Evolutionary conservation across 2,888 invertebrate genomes (phyloP), one percentile per base, ranked within the genome.

Genomic region (Netelia fuscicornis): DNA sequence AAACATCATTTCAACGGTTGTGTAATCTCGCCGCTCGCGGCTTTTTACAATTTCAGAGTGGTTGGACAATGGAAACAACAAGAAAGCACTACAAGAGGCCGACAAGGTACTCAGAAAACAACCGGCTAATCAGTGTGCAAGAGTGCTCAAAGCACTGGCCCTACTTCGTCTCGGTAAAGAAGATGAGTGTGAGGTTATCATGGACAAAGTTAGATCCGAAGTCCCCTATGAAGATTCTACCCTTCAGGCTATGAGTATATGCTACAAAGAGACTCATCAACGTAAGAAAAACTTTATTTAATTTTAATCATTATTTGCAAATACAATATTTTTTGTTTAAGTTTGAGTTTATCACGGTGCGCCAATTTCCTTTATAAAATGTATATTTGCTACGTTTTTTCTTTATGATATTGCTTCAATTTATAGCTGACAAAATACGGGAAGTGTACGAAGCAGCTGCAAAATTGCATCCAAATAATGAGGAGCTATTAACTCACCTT

Each of bases 21-120:
- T 93, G 92, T 93, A 93, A 93, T 80, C 70, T 20, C 13, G 48
- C 68, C 54, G 23, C 68, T 75, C 58, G 81, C 88, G 88, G 87
- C 89, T 80, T 81, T 62, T 89, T 81, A 72, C 54, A 62, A 30
- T 87, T 95, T 70, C 94, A 98, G 99, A 99, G 94, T 98, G 98
- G 95, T 95, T 99, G 91, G 99, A 99, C 94, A 97, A 96, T 95
- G 98, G 98, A 13, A 98, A 98, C 94, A 98, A 98, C 94, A 99
- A 99, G 92, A 99, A 98, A 93, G 99, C 99, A 0, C 95, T 99
- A 64, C 98, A 99, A 94, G 99, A 99, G 94, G 98, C 98, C 13
- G 99, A 99, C 88, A 98, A 98, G 94, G 97, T 99, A 75, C 95
- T 99, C 79, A 98, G 97, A 93, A 99, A 99, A 94, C 98, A 98